Evolutionary conservation across 2,888 invertebrate species (phyloP), one percentile per base, ranked within the genome.

Genomic region (Malachius bipustulatus): DNA sequence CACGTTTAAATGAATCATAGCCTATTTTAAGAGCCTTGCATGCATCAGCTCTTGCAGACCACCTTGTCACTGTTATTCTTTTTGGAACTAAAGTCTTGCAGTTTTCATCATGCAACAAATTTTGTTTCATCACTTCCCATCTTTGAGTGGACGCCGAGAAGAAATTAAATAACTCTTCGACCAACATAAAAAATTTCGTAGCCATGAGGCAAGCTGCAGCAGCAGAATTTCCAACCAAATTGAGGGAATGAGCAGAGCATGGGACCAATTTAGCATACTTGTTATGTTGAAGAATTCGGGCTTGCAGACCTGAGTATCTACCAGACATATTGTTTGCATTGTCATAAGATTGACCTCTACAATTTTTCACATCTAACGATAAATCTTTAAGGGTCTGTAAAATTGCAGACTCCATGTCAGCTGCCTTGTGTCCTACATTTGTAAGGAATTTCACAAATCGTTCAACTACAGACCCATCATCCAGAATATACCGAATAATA

Each of bases 1-100:
- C 24, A 8, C n/a, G 6, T 8, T 19, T 6, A n/a, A 19, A 19
- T 6, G 6, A 8, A 6, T 19, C n/a, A n/a, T 19, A 19, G n/a
- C 24, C 24, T 19, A 8, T 19, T 19, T 6, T 6, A 8, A 19
- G n/a, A 19, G 24, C 24, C 24, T 19, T 19, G n/a, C 6, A 8
- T n/a, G 24, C 24, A 19, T 19, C 6, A n/a, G 36, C 46, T 46
- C 24, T 19, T 19, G 24, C 24, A 19, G 6, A 19, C 24, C 6
- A 19, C 24, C 24, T 19, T 19, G 24, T n/a, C 6, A 8, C 24
- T 6, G 24, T 8, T n/a, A 19, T n/a, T 19, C 24, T 19, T 19
- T 19, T 19, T n/a, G n/a, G 24, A 19, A 19, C 24, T 19, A 19
- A 19, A n/a, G 24, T 8, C 24, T 19, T 19, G n/a, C 24, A 19